Percentiles rank a stretch among this genome's conserved stretches.
Conservation (phyloP, 2,797 vertebrate species). For the Lycodopsis pacificus region DNA sequence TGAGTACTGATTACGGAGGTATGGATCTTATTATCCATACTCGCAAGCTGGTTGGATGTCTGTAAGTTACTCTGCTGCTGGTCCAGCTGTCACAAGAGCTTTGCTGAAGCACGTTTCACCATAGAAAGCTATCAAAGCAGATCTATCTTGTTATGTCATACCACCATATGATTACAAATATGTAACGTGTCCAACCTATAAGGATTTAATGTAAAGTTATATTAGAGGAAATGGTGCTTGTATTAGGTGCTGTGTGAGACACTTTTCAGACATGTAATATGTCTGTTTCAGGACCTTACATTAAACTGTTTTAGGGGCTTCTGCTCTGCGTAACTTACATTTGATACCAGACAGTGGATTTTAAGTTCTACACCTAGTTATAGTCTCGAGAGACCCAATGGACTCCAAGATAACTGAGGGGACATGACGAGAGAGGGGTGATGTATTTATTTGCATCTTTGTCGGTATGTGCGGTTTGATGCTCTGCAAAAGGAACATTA, state of each 20-base stretch:
- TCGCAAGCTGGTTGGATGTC: neutral
- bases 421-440: neutral
- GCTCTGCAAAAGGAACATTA: neutral
- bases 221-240: neutral
- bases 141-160: neutral
- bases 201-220: neutral
- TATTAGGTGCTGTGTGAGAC: neutral
- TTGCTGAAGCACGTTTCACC: too few relatives aligned
- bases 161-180: neutral
- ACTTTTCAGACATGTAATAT: neutral
- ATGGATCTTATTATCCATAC: conserved; percentile 1
- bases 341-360: neutral
- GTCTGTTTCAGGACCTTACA: neutral
- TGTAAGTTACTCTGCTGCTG: conserved; percentile 4
- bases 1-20: conserved; percentile 15
- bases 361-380: neutral
- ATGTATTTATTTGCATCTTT: neutral
- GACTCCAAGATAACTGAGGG: neutral
- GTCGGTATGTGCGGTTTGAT: conserved; percentile 3
- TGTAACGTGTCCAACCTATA: neutral
- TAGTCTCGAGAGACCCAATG: neutral
- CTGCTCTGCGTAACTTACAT: neutral
- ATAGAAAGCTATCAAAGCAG: neutral
- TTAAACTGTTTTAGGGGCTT: neutral
- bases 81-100: conserved; percentile 10